These are phyloP conservation scores for Eucera pruinosa DNA, from an alignment of 2,888 invertebrate species.

Conservation along the genomic window DNA sequence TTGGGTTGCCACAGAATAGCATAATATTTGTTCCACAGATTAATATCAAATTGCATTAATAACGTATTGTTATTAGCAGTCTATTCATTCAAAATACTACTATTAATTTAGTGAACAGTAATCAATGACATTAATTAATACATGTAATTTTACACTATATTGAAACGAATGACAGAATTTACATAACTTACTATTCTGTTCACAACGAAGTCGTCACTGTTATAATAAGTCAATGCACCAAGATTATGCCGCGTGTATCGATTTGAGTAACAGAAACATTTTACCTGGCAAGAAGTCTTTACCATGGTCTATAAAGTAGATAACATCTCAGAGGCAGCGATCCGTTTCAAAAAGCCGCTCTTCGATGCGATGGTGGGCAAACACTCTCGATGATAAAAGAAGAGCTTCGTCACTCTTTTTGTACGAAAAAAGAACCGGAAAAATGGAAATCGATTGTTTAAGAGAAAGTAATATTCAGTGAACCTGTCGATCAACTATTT, in stretches of 20 bases:
- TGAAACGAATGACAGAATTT: neutral
- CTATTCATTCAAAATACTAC: no score
- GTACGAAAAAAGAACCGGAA: neutral
- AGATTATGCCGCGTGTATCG: conserved; percentile 8
- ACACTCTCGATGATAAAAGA: conserved; percentile 19
- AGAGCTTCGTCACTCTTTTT: neutral
- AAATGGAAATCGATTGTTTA: neutral
- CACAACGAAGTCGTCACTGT: neutral
- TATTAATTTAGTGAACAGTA: no score
- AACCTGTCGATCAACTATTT: no score
- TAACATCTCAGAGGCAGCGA: conserved; percentile 8
- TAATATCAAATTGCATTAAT: no score
- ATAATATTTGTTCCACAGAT: no score
- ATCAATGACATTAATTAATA: no score
- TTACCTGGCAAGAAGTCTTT: conserved; percentile 10
- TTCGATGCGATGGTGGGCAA: conserved; percentile 23
- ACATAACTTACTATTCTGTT: neutral
- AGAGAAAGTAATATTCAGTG: no score
- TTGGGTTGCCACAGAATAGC: no score
- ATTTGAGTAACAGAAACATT: conserved; percentile 33
- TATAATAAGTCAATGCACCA: neutral
- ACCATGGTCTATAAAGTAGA: conserved; percentile 5
- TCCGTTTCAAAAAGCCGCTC: conserved; percentile 12
- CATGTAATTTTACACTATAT: no score
- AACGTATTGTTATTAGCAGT: no score